Percentiles rank a stretch among this genome's conserved stretches.
These are phyloP conservation scores for Germaria angustata DNA, from an alignment of 2,888 invertebrate genomes.

Conservation along the genomic window DNA sequence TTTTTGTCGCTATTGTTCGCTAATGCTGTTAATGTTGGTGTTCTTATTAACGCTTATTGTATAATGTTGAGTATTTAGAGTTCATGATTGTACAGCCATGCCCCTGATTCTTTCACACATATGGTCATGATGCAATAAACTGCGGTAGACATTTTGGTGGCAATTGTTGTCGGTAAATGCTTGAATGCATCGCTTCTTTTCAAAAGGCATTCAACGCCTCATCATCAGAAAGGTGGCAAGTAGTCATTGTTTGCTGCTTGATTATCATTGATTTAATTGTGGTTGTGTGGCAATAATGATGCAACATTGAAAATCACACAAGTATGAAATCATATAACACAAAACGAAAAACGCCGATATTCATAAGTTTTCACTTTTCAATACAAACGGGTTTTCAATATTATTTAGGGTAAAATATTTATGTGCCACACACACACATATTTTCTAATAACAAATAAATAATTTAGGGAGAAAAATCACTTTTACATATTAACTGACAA, in stretches of 20 bases:
- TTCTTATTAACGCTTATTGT: conserved; percentile 65
- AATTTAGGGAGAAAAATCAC: no score
- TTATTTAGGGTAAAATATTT: background rate
- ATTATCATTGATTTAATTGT: conserved; percentile 43
- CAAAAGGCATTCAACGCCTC: conserved; percentile 63
- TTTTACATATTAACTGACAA: no score
- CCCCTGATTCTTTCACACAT: conserved; percentile 35
- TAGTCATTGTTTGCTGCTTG: conserved; percentile 34
- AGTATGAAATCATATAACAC: conserved; percentile 48
- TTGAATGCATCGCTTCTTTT: conserved; percentile 61
- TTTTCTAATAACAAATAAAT: no score
- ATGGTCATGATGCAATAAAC: conserved; percentile 41
- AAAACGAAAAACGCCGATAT: conserved; percentile 23
- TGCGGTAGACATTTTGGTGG: conserved; percentile 64
- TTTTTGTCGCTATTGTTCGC: conserved; percentile 52
- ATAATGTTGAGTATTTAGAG: conserved; percentile 38
- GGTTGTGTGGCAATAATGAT: conserved; percentile 54
- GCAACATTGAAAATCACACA: conserved; percentile 53
- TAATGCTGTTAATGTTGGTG: conserved; percentile 53
- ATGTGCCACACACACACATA: background rate
- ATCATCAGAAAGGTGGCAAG: conserved; percentile 55
- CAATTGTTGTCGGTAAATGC: conserved; percentile 63
- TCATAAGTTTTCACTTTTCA: conserved; percentile 5
- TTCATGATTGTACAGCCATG: conserved; percentile 44
- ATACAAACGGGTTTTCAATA: background rate